A percentile compares a stretch with the other conserved stretches of the same genome.
Conservation (phyloP, 2,113 vertebrate genomes). For the Gambusia holbrooki region DNA sequence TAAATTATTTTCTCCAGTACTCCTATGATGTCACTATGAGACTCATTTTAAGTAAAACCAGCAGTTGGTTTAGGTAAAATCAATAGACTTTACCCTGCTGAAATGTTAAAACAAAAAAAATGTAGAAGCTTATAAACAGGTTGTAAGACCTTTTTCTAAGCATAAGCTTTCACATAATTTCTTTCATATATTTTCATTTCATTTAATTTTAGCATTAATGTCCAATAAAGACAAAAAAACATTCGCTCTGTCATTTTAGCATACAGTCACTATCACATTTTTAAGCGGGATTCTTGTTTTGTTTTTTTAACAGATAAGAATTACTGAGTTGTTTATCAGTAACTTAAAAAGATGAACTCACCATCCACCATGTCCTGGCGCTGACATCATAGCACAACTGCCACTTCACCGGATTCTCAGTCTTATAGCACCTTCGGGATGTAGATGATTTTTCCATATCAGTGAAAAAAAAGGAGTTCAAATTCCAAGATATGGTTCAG, state of each 20-base stretch:
- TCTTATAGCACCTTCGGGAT: slow-evolving; percentile 25
- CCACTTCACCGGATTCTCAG: slow-evolving; percentile 84
- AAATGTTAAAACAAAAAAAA: no score
- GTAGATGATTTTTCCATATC: slow-evolving; percentile 48
- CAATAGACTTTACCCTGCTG: no score
- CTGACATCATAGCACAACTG: slow-evolving; percentile 89
- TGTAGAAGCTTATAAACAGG: no score
- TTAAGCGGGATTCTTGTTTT: neutral
- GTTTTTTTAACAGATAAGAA: neutral
- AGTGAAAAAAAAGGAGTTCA: slow-evolving; percentile 23
- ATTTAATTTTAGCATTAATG: neutral
- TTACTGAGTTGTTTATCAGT: neutral
- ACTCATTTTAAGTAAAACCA: no score
- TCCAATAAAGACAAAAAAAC: no score
- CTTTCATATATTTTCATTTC: neutral
- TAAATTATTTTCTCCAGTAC: no score
- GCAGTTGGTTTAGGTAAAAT: no score
- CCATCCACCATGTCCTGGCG: slow-evolving; percentile 95
- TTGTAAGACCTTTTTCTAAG: no score
- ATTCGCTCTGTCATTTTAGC: neutral
- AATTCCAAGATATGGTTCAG: slow-evolving; percentile 14
- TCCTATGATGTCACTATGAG: no score
- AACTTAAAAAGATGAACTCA: slow-evolving; percentile 76
- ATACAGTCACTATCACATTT: no score
- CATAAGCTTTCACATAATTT: no score